Conservation (phyloP, 1,140 invertebrate genomes). For the Heliothis subflexa region DNA sequence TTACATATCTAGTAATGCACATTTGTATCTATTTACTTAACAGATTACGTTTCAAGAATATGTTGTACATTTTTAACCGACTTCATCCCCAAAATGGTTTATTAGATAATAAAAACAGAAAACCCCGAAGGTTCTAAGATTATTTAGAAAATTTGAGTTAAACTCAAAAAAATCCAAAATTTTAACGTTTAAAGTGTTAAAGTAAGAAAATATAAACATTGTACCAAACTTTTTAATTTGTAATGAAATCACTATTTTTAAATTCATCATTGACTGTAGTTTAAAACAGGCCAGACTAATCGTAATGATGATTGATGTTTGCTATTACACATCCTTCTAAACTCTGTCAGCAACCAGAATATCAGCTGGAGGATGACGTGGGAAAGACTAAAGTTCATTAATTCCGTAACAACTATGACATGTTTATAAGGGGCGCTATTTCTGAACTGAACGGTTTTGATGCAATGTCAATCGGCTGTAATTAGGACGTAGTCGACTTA, state of each 20-base stretch:
- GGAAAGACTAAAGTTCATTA: background rate
- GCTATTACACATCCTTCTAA: background rate
- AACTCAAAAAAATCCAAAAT: too few species aligned
- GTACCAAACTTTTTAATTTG: too few species aligned
- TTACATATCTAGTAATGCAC: background rate
- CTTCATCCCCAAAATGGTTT: too few species aligned
- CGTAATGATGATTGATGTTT: background rate
- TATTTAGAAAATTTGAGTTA: too few species aligned
- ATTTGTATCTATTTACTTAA: too few species aligned
- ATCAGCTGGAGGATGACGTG: background rate
- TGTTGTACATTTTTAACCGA: too few species aligned
- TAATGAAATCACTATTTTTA: too few species aligned
- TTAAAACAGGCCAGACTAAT: background rate
- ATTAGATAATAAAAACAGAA: too few species aligned
- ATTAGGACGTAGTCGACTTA: constrained; percentile 57
- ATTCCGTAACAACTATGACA: constrained; percentile 50
- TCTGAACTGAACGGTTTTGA: constrained; percentile 58
- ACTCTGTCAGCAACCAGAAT: background rate
- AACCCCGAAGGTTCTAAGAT: too few species aligned
- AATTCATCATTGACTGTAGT: too few species aligned
- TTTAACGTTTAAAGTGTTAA: too few species aligned
- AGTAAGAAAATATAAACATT: too few species aligned
- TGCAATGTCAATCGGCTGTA: constrained; percentile 66
- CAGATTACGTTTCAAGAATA: background rate
- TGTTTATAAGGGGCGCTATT: constrained; percentile 66